Evolutionary conservation across 2,113 vertebrate genomes (phyloP).

Genomic region (Isurus oxyrinchus): DNA sequence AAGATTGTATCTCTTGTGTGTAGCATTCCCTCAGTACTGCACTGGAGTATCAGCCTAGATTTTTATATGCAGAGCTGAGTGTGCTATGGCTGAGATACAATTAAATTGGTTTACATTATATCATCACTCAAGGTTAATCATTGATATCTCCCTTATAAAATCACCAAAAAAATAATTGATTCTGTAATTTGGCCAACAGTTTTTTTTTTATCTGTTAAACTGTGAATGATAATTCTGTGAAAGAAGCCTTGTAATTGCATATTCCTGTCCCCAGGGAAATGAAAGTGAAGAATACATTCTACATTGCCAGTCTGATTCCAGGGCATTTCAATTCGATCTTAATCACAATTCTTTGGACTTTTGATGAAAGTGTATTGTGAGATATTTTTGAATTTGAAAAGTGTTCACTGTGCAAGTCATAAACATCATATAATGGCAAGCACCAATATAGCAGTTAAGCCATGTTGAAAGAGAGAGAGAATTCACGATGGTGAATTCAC

Average conservation of each 20-base stretch:
- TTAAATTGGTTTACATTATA: not conserved
- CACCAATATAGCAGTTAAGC: not conserved
- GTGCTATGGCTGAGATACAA: not conserved
- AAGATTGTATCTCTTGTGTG: no score
- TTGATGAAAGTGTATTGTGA: not conserved
- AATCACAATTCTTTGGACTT: not conserved
- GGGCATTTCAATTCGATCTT: not conserved
- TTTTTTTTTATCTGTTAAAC: not conserved
- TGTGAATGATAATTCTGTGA: not conserved
- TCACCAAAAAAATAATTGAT: not conserved
- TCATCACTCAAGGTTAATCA: not conserved
- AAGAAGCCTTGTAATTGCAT: not conserved
- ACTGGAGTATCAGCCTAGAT: no score
- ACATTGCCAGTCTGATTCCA: not conserved
- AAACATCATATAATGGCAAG: not conserved
- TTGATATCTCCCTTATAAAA: not conserved
- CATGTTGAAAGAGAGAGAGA: not conserved
- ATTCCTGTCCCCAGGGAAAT: not conserved
- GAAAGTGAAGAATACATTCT: not conserved
- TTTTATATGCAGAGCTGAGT: no score
- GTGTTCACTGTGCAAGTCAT: no score
- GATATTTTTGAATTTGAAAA: not conserved
- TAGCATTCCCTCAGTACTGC: no score
- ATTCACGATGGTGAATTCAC: not conserved
- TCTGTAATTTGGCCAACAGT: not conserved